Conservation (phyloP, 2,888 invertebrate genomes). For the Thecophora atra region DNA sequence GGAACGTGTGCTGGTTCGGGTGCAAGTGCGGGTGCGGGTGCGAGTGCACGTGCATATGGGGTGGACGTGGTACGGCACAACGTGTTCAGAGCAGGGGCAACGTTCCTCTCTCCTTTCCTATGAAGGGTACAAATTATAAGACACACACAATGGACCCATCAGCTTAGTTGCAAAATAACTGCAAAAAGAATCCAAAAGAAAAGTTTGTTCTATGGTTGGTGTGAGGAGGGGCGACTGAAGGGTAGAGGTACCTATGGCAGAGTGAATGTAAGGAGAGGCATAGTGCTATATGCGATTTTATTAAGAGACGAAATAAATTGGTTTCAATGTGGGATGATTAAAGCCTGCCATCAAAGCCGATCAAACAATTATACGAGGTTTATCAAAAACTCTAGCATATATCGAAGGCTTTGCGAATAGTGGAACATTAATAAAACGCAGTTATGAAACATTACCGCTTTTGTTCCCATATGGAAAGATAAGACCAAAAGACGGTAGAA, state of each 20-base stretch:
- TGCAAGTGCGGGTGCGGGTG: background rate
- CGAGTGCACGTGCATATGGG: background rate
- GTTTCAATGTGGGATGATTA: background rate
- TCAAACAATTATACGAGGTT: too few species aligned
- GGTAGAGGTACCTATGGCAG: background rate
- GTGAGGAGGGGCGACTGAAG: background rate
- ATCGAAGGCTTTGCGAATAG: too few species aligned
- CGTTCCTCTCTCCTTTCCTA: constrained; percentile 25
- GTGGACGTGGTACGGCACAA: background rate
- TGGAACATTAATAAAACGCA: too few species aligned
- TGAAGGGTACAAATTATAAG: constrained; percentile 32
- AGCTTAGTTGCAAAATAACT: background rate
- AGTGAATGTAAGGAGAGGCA: too few species aligned
- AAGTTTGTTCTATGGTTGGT: background rate
- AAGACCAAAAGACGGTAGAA: too few species aligned
- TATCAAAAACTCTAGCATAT: too few species aligned
- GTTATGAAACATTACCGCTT: too few species aligned
- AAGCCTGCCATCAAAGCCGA: background rate
- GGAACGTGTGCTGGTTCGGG: too few species aligned
- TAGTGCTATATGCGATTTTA: too few species aligned
- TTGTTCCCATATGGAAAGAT: too few species aligned
- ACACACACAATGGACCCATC: constrained; percentile 33
- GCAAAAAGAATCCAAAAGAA: constrained; percentile 3
- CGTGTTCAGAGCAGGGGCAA: constrained; percentile 1
- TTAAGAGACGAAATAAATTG: background rate